Percentiles rank a stretch among this genome's conserved stretches.
These are phyloP conservation scores for Acropternis orthonyx DNA, from an alignment of 2,797 vertebrate species.

Conservation along the genomic window DNA sequence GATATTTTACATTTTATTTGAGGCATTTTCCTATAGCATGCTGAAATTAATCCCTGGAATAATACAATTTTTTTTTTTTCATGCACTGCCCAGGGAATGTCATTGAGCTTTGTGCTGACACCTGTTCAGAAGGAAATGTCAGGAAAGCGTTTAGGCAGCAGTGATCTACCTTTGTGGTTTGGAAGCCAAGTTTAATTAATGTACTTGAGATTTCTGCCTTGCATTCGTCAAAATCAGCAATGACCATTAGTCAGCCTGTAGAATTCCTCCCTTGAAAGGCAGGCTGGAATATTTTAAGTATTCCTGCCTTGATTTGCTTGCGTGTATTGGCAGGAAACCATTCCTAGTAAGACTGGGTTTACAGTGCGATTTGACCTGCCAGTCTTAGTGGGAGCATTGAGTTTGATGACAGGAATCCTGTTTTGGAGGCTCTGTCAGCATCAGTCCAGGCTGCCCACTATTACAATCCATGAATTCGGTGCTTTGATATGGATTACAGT, in stretches of 20 bases:
- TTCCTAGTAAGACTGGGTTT: neutral
- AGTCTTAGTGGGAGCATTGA: neutral
- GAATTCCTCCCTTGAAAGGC: neutral
- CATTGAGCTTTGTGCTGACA: constrained; percentile 47
- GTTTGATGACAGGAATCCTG: neutral
- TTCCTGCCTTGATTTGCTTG: neutral
- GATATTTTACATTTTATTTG: neutral
- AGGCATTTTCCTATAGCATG: neutral
- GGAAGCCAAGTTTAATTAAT: neutral
- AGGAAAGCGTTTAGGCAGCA: neutral
- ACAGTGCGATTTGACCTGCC: neutral
- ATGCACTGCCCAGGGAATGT: neutral
- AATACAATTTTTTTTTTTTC: neutral
- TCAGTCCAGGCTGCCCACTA: neutral
- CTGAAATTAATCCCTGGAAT: constrained; percentile 5
- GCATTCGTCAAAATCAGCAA: neutral
- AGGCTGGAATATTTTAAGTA: neutral
- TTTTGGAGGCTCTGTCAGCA: neutral
- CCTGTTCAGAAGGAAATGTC: constrained; percentile 44
- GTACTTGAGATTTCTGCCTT: neutral
- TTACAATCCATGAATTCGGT: neutral
- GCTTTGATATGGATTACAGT: neutral
- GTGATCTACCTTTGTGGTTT: neutral
- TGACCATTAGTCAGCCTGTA: neutral
- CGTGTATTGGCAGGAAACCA: neutral